These are phyloP conservation scores for Ammospiza caudacuta DNA, from an alignment of 2,113 vertebrate species.

Conservation along the genomic window DNA sequence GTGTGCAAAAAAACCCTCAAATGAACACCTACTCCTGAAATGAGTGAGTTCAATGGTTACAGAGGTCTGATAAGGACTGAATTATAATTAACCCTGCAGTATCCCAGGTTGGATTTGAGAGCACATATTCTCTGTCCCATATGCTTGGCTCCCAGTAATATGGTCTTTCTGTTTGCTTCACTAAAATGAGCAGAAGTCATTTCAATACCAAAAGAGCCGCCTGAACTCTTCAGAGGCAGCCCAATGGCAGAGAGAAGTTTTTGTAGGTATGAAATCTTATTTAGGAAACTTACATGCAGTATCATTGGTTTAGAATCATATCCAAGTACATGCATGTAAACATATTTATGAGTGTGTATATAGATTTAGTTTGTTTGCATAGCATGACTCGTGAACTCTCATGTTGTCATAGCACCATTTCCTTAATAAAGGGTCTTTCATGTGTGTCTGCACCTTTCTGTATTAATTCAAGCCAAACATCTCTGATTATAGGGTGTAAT, in stretches of 20 bases:
- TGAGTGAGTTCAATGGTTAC: background rate
- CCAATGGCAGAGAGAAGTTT: background rate
- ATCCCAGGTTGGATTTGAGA: background rate
- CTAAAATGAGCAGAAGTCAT: background rate
- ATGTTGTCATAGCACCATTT: background rate
- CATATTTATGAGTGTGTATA: background rate
- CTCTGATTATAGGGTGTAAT: background rate
- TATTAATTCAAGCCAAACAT: background rate
- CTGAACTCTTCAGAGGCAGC: background rate
- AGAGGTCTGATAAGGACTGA: background rate
- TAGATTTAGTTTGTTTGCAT: background rate
- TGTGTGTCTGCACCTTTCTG: background rate
- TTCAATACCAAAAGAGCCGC: background rate
- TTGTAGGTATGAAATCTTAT: background rate
- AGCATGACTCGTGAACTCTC: background rate
- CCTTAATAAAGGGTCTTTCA: background rate
- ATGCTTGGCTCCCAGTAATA: background rate
- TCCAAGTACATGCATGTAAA: rapidly evolving
- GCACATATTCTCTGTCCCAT: rapidly evolving
- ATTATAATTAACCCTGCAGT: background rate
- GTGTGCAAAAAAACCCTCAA: background rate
- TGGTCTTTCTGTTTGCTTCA: background rate
- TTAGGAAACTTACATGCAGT: background rate
- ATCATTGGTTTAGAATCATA: background rate
- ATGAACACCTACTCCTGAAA: background rate